A percentile compares a stretch with the other conserved stretches of the same genome.
These are phyloP conservation scores for Disparrhopalites patrizii DNA, from an alignment of 2,888 invertebrate genomes.

Conservation along the genomic window DNA sequence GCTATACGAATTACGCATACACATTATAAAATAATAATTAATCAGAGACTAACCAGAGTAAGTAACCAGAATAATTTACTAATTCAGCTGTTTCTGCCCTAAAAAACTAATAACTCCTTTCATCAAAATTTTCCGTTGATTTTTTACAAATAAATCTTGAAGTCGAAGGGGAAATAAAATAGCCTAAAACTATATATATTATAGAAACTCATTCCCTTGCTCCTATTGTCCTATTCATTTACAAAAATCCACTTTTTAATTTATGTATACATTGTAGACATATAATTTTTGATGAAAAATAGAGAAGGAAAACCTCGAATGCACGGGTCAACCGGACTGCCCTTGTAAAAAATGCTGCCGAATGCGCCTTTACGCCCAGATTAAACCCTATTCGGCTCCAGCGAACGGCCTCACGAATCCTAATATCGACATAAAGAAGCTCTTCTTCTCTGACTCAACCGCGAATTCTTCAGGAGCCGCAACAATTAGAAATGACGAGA, in stretches of 20 bases:
- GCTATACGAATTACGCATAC: no score
- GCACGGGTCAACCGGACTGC: conserved; percentile 10
- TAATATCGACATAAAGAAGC: background rate
- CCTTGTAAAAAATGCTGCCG: conserved; percentile 19
- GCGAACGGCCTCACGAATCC: conserved; percentile 21
- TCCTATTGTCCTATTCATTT: no score
- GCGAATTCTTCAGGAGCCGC: background rate
- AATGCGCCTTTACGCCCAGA: conserved; percentile 4
- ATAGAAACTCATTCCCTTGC: no score
- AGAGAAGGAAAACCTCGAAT: conserved; percentile 4
- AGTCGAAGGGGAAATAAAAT: no score
- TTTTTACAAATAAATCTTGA: no score
- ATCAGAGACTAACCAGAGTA: no score
- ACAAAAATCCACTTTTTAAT: no score
- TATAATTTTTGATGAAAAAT: background rate
- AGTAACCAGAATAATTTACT: no score
- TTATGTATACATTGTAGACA: background rate
- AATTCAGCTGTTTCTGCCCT: no score
- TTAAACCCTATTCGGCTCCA: conserved; percentile 16
- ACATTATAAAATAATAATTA: no score
- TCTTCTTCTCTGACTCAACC: background rate
- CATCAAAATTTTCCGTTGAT: background rate
- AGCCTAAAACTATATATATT: no score
- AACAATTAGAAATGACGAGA: background rate
- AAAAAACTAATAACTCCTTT: no score